Evolutionary conservation across 2,113 vertebrate species (phyloP), one percentile per base, ranked within the genome.

Genomic region (Lasiurus borealis): DNA sequence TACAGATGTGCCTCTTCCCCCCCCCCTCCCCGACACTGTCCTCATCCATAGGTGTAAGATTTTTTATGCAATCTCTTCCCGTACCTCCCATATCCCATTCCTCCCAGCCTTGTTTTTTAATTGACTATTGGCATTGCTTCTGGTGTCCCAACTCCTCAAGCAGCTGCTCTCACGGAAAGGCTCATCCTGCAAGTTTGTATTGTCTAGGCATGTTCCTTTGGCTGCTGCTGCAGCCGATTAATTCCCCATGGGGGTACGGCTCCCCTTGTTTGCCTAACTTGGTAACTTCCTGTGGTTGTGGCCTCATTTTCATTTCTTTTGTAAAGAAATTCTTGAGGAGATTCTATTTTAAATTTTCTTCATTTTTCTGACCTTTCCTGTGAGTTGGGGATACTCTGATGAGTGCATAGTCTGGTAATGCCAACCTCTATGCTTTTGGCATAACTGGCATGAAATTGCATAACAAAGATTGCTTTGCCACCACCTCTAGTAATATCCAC

Each of bases 241-340:
- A 8, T 10, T 36, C 12, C 4, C n/a, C 15, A 0, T 5, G 0
- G 2, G 18, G 1, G 2, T 0, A 0, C 4, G 36, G 25, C 48
- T 25, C 4, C n/a, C 54, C 54, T 31, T 25, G 34, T 18, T 25
- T 13, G 23, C 16, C 89, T 48, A 16, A 27, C 23, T 46, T 21
- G 40, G 2, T n/a, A 7, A 15, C 13, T 73, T 5, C 50, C 7
- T 12, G 48, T 3, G 48, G 31, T 48, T 1, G 6, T 15, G 19
- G 46, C 54, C 36, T 75, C 31, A 4, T 23, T 46, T 57, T 31
- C 31, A 7, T 50, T 46, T 64, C 31, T 36, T 72, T 10, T n/a
- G 2, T 46, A 64, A 85, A 86, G 66, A 80, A n/a, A 40, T 54
- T 14, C 68, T 15, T 27, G 8, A 9, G 8, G 31, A 64, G 23